Evolutionary conservation across 1,140 invertebrate species (phyloP), one percentile per base, ranked within the genome.

Genomic region (Ptiloglossa arizonensis): DNA sequence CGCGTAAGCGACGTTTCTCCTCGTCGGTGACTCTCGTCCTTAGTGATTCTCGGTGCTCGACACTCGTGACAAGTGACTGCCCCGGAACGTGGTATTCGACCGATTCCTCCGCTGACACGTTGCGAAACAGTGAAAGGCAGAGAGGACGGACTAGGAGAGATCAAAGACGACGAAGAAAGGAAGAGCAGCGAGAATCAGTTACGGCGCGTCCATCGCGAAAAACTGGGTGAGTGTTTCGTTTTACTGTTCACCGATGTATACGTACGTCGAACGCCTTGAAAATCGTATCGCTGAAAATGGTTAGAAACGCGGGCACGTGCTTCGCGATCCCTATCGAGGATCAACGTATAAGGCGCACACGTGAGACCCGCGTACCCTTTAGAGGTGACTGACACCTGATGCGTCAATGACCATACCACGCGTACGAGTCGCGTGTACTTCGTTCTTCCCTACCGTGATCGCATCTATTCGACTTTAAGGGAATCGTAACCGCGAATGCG

Each of bases 361-460:
- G 54, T 57, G 73, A 78, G 63, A 72, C 69, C 64, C 70, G 44
- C 64, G 67, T 73, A 66, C 69, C 66, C 69, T 81, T 56, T 72
- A 54, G 88, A 89, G 91, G 91, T 92, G 91, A 93, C 89, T 93
- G 91, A 93, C 91, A 93, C 91, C 91, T 93, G 91, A 92, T 93
- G 91, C 91, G 89, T 93, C 91, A 91, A 91, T 92, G 91, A 91
- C 89, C 90, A 90, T 86, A 87, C 87, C 85, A 88, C 86, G 89
- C 85, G 86, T 90, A 73, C 81, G 83, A 86, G 85, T 87, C 60
- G 80, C 80, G 82, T 69, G 66, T 41, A 50, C 38, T 1, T 56
- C 35, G 9, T 22, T 32, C n/a, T n/a, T 5, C 22, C 5, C 17
- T 29, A n/a, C 41, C 15, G 11, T 13, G 27, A 74, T 56, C 22